Conservation (phyloP, 1,140 invertebrate species). For the Platorchestia sp. region DNA sequence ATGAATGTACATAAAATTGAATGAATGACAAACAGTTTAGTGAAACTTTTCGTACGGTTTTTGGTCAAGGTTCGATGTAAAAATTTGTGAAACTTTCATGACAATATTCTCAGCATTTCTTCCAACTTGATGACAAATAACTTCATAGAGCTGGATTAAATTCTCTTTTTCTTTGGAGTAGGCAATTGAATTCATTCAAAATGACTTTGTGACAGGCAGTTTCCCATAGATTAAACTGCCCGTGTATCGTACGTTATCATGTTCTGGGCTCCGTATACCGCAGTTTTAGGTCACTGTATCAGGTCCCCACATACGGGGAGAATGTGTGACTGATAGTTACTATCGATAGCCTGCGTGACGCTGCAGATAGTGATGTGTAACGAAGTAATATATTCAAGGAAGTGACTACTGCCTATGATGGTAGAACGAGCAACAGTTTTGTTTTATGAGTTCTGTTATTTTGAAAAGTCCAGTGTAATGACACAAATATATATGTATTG, state of each 20-base stretch:
- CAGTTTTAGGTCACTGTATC: neutral
- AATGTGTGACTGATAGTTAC: no score
- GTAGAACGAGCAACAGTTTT: neutral
- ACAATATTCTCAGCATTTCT: no score
- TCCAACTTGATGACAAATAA: no score
- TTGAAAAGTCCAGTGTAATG: neutral
- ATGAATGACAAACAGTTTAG: neutral
- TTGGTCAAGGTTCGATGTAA: no score
- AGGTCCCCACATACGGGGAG: neutral
- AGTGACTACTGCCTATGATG: neutral
- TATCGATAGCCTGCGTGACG: no score
- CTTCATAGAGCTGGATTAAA: no score
- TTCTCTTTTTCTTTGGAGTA: no score
- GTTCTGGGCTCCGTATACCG: no score
- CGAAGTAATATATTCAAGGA: neutral
- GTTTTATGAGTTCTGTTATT: neutral
- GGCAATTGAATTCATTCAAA: neutral
- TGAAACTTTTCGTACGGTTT: no score
- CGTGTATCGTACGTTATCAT: neutral
- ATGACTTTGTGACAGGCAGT: neutral
- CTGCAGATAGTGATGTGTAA: neutral
- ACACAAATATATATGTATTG: neutral
- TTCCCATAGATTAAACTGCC: neutral
- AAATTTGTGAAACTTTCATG: no score
- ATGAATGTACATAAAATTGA: no score